phyloP scores from a whole-genome alignment of 1,140 invertebrate genomes.

The Aphelenchoides fujianensis region DNA sequence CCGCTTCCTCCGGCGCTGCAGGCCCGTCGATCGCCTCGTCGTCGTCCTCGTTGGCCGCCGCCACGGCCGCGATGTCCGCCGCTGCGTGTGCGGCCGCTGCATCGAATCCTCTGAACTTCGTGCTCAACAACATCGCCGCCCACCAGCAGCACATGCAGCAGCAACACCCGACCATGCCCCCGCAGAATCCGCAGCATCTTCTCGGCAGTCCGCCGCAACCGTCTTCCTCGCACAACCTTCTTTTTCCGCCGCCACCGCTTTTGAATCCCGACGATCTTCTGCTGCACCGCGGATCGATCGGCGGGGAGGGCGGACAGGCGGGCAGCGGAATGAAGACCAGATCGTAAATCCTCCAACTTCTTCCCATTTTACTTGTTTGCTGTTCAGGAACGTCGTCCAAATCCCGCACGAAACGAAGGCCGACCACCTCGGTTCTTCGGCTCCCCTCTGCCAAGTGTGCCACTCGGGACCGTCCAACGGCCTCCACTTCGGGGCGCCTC shows the following conservation, averaged over 20 bases:
- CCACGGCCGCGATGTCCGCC: neutral
- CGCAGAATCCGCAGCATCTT: neutral
- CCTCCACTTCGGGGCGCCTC: constrained; percentile 14
- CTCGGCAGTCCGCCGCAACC: neutral
- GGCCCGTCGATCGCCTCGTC: neutral
- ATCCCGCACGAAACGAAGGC: neutral
- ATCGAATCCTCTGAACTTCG: neutral
- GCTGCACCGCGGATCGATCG: no score
- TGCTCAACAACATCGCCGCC: neutral
- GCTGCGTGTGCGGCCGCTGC: neutral
- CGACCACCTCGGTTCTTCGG: neutral
- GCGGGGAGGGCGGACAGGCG: no score
- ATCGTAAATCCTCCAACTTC: constrained; percentile 1
- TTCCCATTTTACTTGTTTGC: no score
- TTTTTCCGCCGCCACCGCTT: neutral
- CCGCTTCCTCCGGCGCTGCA: neutral
- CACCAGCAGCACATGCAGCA: neutral
- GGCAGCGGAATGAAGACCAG: constrained; percentile 3
- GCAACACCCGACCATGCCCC: neutral
- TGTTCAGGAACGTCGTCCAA: neutral
- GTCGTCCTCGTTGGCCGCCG: neutral
- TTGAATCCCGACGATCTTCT: neutral
- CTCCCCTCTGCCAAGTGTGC: constrained; percentile 12
- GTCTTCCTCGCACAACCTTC: neutral
- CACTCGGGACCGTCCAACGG: constrained; percentile 21